These are phyloP conservation scores for Macrocentrus cingulum DNA, from an alignment of 1,140 invertebrate species.

Conservation along the genomic window DNA sequence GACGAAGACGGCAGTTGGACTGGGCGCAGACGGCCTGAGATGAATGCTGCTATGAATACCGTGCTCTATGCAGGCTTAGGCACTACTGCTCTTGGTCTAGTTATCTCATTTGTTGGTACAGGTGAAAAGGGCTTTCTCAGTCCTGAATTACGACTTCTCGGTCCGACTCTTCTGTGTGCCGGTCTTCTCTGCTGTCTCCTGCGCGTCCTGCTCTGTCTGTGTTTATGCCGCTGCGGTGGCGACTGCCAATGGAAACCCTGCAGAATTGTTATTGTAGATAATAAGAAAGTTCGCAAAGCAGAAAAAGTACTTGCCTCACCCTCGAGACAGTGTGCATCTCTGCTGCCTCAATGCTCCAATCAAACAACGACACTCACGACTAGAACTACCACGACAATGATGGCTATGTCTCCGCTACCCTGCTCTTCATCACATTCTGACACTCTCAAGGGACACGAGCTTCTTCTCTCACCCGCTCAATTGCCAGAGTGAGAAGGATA, in stretches of 20 bases:
- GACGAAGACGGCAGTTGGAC: constrained; percentile 55
- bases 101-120: constrained; percentile 85
- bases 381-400: constrained; percentile 24
- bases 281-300: constrained; percentile 39
- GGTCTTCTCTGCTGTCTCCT: constrained; percentile 65
- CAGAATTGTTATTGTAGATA: constrained; percentile 35
- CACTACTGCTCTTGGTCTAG: constrained; percentile 76
- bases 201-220: constrained; percentile 65
- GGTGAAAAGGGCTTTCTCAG: constrained; percentile 89
- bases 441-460: constrained; percentile 39
- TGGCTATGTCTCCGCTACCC: constrained; percentile 25
- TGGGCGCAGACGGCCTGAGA: constrained; percentile 54
- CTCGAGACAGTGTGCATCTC: constrained; percentile 26
- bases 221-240: constrained; percentile 62
- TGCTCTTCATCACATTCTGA: constrained; percentile 34
- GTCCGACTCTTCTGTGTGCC: constrained; percentile 71
- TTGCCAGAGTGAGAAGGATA: constrained; percentile 42
- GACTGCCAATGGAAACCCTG: constrained; percentile 47
- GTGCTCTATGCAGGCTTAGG: constrained; percentile 83
- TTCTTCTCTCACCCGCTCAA: constrained; percentile 50
- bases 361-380: constrained; percentile 20
- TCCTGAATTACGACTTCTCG: constrained; percentile 78
- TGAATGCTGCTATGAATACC: constrained; percentile 71
- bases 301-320: constrained; percentile 26
- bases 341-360: constrained; percentile 11